A percentile compares a stretch with the other conserved stretches of the same genome.
Conservation (phyloP, 1,140 invertebrate genomes). For the Sminthurides bifidus region DNA sequence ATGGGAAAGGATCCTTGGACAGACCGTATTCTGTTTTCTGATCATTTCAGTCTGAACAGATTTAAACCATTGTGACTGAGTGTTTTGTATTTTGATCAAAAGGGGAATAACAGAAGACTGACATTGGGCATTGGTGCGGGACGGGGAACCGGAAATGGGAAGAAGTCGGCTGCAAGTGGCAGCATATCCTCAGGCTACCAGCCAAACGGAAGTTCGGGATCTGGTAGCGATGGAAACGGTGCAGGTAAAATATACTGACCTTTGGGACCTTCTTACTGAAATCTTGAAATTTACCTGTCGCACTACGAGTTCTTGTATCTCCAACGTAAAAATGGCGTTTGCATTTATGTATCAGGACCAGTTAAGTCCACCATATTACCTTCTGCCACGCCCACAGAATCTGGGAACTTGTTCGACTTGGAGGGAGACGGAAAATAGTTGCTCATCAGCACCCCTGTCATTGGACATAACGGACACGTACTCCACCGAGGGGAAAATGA, state of each 20-base stretch:
- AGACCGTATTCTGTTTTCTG: not conserved
- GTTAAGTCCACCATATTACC: too few relatives aligned
- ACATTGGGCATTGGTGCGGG: constrained; percentile 12
- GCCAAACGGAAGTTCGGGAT: constrained; percentile 30
- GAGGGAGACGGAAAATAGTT: constrained; percentile 30
- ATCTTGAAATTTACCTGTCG: too few relatives aligned
- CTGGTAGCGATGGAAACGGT: constrained; percentile 28
- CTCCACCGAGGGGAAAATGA: constrained; percentile 13
- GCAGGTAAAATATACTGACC: too few relatives aligned
- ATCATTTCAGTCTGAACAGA: not conserved
- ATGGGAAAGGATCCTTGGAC: too few relatives aligned
- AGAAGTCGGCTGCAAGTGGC: not conserved
- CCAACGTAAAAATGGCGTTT: too few relatives aligned
- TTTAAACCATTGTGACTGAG: not conserved
- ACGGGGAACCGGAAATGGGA: not conserved
- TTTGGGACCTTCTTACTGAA: too few relatives aligned
- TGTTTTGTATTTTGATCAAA: too few relatives aligned
- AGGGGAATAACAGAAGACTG: constrained; percentile 25
- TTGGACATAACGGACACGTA: constrained; percentile 22
- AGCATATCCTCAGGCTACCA: constrained; percentile 32
- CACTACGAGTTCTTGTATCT: too few relatives aligned
- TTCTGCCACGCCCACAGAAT: too few relatives aligned
- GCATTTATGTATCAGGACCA: too few relatives aligned
- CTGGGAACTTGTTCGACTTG: constrained; percentile 20
- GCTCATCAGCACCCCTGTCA: constrained; percentile 23